Percentiles rank a stretch among this genome's conserved stretches.
These are phyloP conservation scores for Rallus limicola DNA, from an alignment of 2,113 vertebrate species.

Conservation along the genomic window DNA sequence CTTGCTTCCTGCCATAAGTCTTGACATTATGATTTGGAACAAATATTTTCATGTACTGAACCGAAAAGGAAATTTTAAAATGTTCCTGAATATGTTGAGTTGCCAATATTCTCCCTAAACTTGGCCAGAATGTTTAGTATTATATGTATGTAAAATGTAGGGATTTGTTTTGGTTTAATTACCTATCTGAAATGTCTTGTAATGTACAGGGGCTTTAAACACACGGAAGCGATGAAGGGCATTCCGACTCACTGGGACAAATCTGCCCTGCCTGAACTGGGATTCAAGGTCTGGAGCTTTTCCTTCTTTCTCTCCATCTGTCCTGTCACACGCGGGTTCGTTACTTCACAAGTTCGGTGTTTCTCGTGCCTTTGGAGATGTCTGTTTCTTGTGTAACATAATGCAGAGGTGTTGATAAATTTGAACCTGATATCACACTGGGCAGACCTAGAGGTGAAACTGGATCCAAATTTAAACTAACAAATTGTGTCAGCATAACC, in stretches of 20 bases:
- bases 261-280: constrained; percentile 75
- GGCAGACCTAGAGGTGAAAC: background rate
- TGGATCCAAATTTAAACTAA: background rate
- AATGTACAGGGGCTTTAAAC: constrained; percentile 45
- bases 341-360: background rate
- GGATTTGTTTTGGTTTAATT: background rate
- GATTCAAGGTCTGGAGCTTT: constrained; percentile 80
- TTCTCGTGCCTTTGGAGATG: background rate
- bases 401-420: background rate
- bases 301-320: background rate
- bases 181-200: background rate
- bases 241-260: constrained; percentile 88
- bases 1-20: background rate
- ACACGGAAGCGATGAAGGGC: constrained; percentile 4
- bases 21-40: background rate
- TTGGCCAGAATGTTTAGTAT: background rate
- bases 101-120: background rate
- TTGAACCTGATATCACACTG: background rate
- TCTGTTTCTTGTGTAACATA: background rate
- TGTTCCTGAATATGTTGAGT: background rate
- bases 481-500: background rate
- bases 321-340: background rate
- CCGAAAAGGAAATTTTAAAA: background rate
- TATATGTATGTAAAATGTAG: background rate
- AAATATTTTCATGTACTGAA: constrained; percentile 8